Conservation (phyloP, 2,888 invertebrate genomes). For the Exephanes ischioxanthus region DNA sequence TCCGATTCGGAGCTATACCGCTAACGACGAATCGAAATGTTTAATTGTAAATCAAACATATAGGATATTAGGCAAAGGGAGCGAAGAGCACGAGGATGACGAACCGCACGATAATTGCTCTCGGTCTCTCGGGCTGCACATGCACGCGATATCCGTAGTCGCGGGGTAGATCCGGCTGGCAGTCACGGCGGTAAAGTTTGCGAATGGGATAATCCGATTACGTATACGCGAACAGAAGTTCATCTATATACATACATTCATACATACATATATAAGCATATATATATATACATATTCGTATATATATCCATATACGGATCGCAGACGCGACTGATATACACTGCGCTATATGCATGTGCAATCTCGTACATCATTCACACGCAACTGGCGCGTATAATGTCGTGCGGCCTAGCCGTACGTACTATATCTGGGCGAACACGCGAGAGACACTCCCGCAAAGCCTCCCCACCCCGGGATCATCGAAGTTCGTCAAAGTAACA, state of each 20-base stretch:
- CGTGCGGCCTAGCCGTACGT: conserved; percentile 48
- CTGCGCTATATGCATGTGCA: conserved; percentile 21
- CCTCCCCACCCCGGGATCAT: conserved; percentile 36
- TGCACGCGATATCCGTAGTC: conserved; percentile 54
- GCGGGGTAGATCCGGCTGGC: conserved; percentile 62
- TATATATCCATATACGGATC: conserved; percentile 17
- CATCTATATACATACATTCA: conserved; percentile 5
- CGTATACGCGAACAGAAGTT: conserved; percentile 60
- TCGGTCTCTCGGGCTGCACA: conserved; percentile 54
- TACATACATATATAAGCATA: neutral
- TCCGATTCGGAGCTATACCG: neutral
- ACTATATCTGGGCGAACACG: conserved; percentile 55
- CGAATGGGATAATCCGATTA: conserved; percentile 68
- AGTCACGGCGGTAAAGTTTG: conserved; percentile 69
- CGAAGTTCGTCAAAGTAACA: conserved; percentile 43
- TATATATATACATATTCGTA: conserved; percentile 1
- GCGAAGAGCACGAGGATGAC: conserved; percentile 60
- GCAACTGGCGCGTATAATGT: conserved; percentile 67
- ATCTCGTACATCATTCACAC: conserved; percentile 66
- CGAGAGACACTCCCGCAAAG: conserved; percentile 49
- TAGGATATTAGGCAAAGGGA: conserved; percentile 38
- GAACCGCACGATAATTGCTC: conserved; percentile 68
- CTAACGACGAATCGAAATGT: conserved; percentile 1
- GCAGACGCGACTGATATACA: conserved; percentile 44
- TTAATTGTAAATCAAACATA: conserved; percentile 44